Percentiles rank a stretch among this genome's conserved stretches.
Evolutionary conservation across 2,888 invertebrate genomes (phyloP).

Genomic region (Halocaridina rubra): DNA sequence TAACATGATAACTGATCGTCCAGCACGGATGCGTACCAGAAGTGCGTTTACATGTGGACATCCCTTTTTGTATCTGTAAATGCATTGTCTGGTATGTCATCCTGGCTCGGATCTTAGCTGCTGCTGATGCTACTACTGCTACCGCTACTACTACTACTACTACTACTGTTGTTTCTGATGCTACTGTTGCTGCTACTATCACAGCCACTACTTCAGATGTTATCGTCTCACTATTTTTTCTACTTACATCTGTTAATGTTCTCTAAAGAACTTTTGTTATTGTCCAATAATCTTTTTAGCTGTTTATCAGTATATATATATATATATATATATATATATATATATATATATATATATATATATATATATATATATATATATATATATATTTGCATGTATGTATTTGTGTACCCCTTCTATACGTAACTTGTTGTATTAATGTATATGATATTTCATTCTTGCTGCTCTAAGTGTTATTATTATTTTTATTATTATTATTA

Average conservation of each 20-base stretch:
- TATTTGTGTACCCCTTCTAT: no score
- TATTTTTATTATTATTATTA: no score
- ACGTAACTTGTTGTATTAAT: no score
- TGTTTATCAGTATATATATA: neutral
- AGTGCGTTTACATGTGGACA: slow-evolving; percentile 59
- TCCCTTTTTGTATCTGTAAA: slow-evolving; percentile 55
- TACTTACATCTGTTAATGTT: neutral
- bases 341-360: slow-evolving; percentile 10
- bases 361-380: neutral
- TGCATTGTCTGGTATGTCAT: slow-evolving; percentile 63
- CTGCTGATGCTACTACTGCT: neutral
- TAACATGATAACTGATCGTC: slow-evolving; percentile 5
- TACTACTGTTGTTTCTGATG: slow-evolving; percentile 1
- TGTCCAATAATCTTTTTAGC: neutral
- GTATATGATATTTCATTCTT: no score
- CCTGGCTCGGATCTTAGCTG: slow-evolving; percentile 51
- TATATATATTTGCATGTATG: no score
- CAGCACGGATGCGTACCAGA: slow-evolving; percentile 61
- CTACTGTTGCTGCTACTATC: slow-evolving; percentile 20
- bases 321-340: slow-evolving; percentile 11
- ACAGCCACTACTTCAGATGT: slow-evolving; percentile 3
- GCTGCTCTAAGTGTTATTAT: no score
- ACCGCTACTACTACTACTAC: neutral
- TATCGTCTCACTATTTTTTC: neutral
- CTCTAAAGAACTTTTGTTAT: neutral